A percentile compares a stretch with the other conserved stretches of the same genome.
phyloP scores from a whole-genome alignment of 2,797 vertebrate genomes.

The Mastacembelus armatus region DNA sequence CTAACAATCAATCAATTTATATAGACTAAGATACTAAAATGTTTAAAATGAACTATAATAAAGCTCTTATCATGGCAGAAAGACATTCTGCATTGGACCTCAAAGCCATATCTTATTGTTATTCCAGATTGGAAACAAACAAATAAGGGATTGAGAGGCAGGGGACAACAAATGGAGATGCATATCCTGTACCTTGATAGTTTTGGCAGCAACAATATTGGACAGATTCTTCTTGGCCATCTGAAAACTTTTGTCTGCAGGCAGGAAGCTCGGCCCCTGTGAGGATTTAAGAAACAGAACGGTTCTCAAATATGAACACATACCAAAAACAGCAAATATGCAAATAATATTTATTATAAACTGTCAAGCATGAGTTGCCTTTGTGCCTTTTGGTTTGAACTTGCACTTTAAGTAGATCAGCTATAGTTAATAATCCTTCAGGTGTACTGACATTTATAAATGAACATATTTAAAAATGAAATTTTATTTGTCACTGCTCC shows the following conservation, averaged over 20 bases:
- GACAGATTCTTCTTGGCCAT: conserved; percentile 72
- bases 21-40: background rate
- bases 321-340: conserved; percentile 5
- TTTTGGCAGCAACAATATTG: conserved; percentile 79
- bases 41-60: conserved; percentile 4
- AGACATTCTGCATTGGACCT: conserved; percentile 35
- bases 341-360: too few species aligned
- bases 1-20: conserved; percentile 10
- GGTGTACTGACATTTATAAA: conserved; percentile 21
- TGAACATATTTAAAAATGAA: too few species aligned
- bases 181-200: conserved; percentile 88
- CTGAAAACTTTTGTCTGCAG: conserved; percentile 44
- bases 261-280: conserved; percentile 81
- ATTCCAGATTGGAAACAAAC: conserved; percentile 53
- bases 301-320: conserved; percentile 55
- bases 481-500: conserved; percentile 1
- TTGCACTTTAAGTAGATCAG: conserved; percentile 22
- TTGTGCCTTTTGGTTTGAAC: too few species aligned
- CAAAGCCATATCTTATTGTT: conserved; percentile 43
- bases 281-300: conserved; percentile 52
- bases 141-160: conserved; percentile 23
- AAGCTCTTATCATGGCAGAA: conserved; percentile 16
- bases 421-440: conserved; percentile 24
- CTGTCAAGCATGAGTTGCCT: background rate
- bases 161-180: conserved; percentile 18